phyloP scores from a whole-genome alignment of 2,888 invertebrate genomes.

The Meteorus colon region DNA sequence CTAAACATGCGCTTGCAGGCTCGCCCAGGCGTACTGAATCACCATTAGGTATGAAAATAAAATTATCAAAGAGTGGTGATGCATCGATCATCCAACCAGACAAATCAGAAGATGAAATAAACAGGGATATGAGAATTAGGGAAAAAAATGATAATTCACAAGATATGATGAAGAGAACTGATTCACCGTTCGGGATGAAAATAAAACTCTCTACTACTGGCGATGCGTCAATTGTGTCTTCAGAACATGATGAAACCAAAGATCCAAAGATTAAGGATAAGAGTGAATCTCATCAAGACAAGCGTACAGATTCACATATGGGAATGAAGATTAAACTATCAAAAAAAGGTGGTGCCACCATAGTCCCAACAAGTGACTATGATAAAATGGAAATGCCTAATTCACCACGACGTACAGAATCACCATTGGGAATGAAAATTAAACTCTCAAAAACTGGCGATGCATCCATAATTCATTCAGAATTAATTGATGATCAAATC shows the following conservation, averaged over 20 bases:
- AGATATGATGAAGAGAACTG: constrained; percentile 54
- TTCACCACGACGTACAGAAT: constrained; percentile 55
- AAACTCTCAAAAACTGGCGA: constrained; percentile 66
- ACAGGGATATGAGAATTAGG: neutral
- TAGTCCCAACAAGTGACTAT: constrained; percentile 56
- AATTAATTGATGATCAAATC: constrained; percentile 57
- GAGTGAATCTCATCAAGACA: constrained; percentile 51
- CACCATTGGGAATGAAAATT: constrained; percentile 54
- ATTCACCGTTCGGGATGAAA: constrained; percentile 67
- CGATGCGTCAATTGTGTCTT: constrained; percentile 53
- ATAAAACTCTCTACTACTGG: constrained; percentile 63
- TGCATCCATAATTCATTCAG: constrained; percentile 64
- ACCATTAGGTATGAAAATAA: constrained; percentile 66
- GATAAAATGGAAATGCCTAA: constrained; percentile 57
- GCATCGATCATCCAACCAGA: constrained; percentile 64
- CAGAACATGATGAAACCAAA: constrained; percentile 41
- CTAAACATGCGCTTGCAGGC: constrained; percentile 49
- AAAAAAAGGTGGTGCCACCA: constrained; percentile 66
- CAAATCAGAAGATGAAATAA: constrained; percentile 46
- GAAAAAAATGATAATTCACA: constrained; percentile 37
- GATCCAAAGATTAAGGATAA: constrained; percentile 30
- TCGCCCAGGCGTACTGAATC: constrained; percentile 64
- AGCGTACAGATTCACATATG: constrained; percentile 48
- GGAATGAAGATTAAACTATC: constrained; percentile 69
- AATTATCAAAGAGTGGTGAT: constrained; percentile 66